Evolutionary conservation across 2,888 invertebrate species (phyloP).

Genomic region (Spatulosminthurus flaviceps): DNA sequence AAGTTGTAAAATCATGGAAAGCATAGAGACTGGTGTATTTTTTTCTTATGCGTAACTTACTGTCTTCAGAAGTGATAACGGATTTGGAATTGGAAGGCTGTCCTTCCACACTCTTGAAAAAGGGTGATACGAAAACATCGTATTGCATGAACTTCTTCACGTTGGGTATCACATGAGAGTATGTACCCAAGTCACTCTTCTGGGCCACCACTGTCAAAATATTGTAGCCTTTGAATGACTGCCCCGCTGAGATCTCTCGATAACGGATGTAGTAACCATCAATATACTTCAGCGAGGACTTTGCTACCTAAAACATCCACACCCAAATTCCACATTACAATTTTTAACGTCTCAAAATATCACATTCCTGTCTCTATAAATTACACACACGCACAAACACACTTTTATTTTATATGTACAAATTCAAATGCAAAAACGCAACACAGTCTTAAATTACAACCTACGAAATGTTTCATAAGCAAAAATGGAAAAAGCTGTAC

Average conservation of each 20-base stretch:
- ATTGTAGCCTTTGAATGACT: slow-evolving; percentile 70
- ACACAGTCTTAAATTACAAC: background rate
- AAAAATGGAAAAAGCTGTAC: background rate
- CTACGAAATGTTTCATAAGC: background rate
- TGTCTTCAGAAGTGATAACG: slow-evolving; percentile 87
- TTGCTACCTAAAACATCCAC: slow-evolving; percentile 55
- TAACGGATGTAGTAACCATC: slow-evolving; percentile 79
- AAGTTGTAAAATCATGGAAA: too few species aligned
- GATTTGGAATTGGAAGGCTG: slow-evolving; percentile 90
- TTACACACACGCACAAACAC: background rate
- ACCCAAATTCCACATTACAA: background rate
- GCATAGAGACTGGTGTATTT: too few species aligned
- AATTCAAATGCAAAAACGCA: too few species aligned
- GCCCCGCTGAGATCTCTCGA: slow-evolving; percentile 72
- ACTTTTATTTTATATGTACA: too few species aligned
- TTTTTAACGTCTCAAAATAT: background rate
- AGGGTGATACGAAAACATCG: slow-evolving; percentile 91
- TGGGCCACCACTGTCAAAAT: slow-evolving; percentile 74
- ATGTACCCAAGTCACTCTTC: slow-evolving; percentile 72
- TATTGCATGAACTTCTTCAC: slow-evolving; percentile 87
- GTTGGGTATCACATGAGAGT: slow-evolving; percentile 79
- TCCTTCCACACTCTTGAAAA: slow-evolving; percentile 86
- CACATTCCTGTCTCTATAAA: background rate
- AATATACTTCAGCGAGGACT: slow-evolving; percentile 69
- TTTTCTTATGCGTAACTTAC: too few species aligned